Conservation (phyloP, 2,797 vertebrate genomes). For the Lutjanus campechanus region DNA sequence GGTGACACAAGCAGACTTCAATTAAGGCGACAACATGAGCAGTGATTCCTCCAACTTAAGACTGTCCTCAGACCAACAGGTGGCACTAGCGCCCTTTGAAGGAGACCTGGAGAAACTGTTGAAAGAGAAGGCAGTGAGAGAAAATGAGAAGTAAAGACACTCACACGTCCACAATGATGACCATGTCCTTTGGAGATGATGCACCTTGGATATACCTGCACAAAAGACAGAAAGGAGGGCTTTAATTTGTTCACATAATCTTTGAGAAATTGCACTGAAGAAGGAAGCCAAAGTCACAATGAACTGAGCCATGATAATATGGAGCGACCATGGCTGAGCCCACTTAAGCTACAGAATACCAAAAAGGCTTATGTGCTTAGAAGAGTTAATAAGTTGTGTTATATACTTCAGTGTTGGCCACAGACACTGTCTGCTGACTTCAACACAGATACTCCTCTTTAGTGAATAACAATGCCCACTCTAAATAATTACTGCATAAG, state of each 20-base stretch:
- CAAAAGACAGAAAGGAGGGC: slow-evolving; percentile 59
- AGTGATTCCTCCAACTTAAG: slow-evolving; percentile 33
- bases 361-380: slow-evolving; percentile 80
- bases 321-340: slow-evolving; percentile 68
- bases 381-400: slow-evolving; percentile 79
- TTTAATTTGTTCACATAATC: slow-evolving; percentile 68
- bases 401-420: slow-evolving; percentile 67
- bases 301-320: slow-evolving; percentile 67
- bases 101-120: slow-evolving; percentile 31
- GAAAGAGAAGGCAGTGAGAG: slow-evolving; percentile 18
- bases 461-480: slow-evolving; percentile 64
- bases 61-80: slow-evolving; percentile 78
- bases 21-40: slow-evolving; percentile 26
- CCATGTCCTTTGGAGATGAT: slow-evolving; percentile 99
- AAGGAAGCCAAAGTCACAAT: slow-evolving; percentile 59
- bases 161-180: slow-evolving; percentile 99
- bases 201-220: slow-evolving; percentile 98
- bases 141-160: slow-evolving; percentile 75
- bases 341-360: slow-evolving; percentile 76
- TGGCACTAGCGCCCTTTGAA: slow-evolving; percentile 83
- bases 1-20: background rate
- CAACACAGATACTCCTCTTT: slow-evolving; percentile 55
- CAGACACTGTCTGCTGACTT: slow-evolving; percentile 64
- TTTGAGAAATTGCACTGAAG: slow-evolving; percentile 52
- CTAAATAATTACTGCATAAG: slow-evolving; percentile 71